Conservation (phyloP, 2,888 invertebrate species). For the Lobophora halterata region DNA sequence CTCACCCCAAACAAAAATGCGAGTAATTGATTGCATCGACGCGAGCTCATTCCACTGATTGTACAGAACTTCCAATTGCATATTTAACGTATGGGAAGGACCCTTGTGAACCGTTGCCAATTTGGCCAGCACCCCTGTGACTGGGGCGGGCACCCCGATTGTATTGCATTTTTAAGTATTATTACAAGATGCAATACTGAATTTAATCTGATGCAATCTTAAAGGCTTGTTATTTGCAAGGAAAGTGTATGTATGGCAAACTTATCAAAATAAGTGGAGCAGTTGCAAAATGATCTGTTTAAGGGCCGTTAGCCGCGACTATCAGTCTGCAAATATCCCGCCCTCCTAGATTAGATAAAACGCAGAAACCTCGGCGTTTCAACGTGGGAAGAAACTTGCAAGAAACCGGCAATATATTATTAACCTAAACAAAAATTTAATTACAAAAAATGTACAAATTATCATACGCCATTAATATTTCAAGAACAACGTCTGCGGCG, state of each 20-base stretch:
- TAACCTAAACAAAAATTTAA: constrained; percentile 43
- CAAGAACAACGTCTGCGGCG: constrained; percentile 33
- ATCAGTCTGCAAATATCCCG: constrained; percentile 76
- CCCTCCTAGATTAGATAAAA: constrained; percentile 74
- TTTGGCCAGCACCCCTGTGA: constrained; percentile 56
- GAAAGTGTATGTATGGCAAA: constrained; percentile 14
- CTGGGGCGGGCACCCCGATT: constrained; percentile 54
- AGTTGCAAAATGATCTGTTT: constrained; percentile 56
- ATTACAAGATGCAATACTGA: constrained; percentile 50
- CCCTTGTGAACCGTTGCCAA: constrained; percentile 74
- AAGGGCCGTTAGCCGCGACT: constrained; percentile 64
- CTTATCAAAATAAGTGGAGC: constrained; percentile 22
- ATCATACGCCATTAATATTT: constrained; percentile 36
- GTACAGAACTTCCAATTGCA: constrained; percentile 73
- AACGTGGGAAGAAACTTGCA: constrained; percentile 54
- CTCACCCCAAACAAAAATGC: constrained; percentile 60
- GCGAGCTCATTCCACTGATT: constrained; percentile 75
- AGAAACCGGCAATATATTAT: no score
- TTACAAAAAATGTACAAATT: constrained; percentile 42
- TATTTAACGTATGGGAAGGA: constrained; percentile 76
- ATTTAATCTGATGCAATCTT: constrained; percentile 5
- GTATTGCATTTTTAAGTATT: constrained; percentile 53
- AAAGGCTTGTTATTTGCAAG: constrained; percentile 9
- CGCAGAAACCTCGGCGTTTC: constrained; percentile 51
- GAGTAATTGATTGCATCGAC: constrained; percentile 75